Conservation (phyloP, 2,113 vertebrate genomes). For the Saguinus imperator region DNA sequence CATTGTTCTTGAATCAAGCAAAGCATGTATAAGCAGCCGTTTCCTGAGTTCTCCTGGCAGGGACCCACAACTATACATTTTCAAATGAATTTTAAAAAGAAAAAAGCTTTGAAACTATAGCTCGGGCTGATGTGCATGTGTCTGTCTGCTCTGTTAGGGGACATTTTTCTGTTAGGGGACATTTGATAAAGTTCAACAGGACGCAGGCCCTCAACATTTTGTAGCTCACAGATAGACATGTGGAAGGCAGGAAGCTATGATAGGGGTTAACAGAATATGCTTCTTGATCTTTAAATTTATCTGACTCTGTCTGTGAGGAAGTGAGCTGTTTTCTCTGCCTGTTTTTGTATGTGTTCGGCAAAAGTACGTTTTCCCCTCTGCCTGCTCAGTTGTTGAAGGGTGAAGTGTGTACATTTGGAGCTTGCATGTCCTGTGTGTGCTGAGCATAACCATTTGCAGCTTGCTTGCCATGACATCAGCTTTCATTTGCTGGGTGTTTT, state of each 20-base stretch:
- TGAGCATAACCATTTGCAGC: background rate
- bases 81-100: constrained; percentile 19
- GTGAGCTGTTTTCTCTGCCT: constrained; percentile 43
- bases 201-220: constrained; percentile 58
- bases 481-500: background rate
- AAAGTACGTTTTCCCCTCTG: background rate
- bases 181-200: background rate
- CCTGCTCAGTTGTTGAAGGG: background rate
- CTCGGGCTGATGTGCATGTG: too few relatives aligned
- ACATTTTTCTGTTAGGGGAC: background rate
- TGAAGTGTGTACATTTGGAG: background rate
- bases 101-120: background rate
- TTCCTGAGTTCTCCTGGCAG: background rate
- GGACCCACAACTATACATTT: background rate
- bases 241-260: constrained; percentile 83
- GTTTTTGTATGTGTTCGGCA: background rate
- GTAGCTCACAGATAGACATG: constrained; percentile 63
- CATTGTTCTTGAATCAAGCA: background rate
- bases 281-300: constrained; percentile 71
- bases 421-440: background rate
- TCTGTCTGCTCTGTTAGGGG: background rate
- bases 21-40: background rate
- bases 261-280: constrained; percentile 66
- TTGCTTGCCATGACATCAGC: background rate
- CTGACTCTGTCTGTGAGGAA: background rate